Evolutionary conservation across 2,113 vertebrate genomes (phyloP).

Genomic region (Pagrus major): DNA sequence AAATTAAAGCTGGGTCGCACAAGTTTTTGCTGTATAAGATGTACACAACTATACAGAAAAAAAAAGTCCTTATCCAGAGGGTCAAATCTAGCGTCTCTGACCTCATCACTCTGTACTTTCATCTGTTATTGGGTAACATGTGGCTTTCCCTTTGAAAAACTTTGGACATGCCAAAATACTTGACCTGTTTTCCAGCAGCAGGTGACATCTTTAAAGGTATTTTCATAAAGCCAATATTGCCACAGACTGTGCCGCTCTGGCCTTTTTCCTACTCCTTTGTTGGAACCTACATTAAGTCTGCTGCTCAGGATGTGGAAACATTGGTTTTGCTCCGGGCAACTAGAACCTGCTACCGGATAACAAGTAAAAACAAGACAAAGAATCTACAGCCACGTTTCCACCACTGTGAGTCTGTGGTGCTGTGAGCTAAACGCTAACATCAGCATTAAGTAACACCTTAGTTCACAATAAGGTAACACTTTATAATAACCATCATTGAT

Average conservation of each 20-base stretch:
- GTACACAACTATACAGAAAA: neutral
- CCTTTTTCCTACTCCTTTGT: neutral
- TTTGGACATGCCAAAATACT: neutral
- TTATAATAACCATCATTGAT: too few species aligned
- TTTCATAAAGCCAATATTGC: neutral
- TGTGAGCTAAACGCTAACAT: constrained; percentile 22
- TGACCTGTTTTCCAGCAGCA: neutral
- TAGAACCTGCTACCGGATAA: neutral
- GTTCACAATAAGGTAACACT: too few species aligned
- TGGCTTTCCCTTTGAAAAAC: neutral
- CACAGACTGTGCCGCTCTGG: neutral
- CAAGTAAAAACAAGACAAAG: neutral
- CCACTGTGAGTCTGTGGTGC: neutral
- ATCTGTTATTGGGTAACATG: neutral
- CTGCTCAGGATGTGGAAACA: neutral
- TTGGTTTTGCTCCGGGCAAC: neutral
- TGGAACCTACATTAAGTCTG: neutral
- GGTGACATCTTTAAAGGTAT: neutral
- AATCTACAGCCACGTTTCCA: constrained; percentile 6
- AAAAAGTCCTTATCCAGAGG: too few species aligned
- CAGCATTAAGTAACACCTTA: neutral
- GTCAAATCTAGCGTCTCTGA: neutral
- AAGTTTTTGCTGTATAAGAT: neutral
- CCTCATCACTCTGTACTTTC: neutral
- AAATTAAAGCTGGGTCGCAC: neutral